Evolutionary conservation across 2,113 vertebrate genomes (phyloP), one percentile per base, ranked within the genome.

Genomic region (Ascaphus truei): DNA sequence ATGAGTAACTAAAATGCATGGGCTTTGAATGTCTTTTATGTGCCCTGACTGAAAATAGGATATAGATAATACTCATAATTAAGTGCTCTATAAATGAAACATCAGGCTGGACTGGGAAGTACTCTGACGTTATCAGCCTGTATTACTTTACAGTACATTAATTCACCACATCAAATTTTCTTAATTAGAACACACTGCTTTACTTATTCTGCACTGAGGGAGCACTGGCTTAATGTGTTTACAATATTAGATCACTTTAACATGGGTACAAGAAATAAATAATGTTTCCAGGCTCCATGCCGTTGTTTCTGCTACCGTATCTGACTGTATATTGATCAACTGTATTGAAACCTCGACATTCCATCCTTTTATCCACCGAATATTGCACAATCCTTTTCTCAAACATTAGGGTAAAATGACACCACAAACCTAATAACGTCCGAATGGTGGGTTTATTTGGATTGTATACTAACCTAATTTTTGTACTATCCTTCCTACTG

Each of bases 131-230:
- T 62, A 62, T 62, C 59, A 62, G 39, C 6, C 39, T 48, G 39
- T 62, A 62, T 62, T 62, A 62, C 59, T 62, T 62, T 48, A 62
- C 41, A 62, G 41, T 62, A 48, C 59, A 62, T 62, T 62, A 62
- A 62, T 62, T 62, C 48, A 41, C 59, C 59, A 62, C 59, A 62
- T 62, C 41, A 62, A 29, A 47, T 62, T 62, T 47, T 47, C 48
- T 62, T 62, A 62, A 62, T 62, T 62, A 62, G 59, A 47, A 18
- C 59, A 47, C 41, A 27, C 59, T 48, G 48, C 59, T 62, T 62
- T 62, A 62, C 41, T 62, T 62, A 47, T 47, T 48, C 59, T 41
- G 48, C 33, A 41, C 59, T 47, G 59, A 47, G 41, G 59, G 59
- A 62, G n/a, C 41, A 9, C 30, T 47, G 7, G 5, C 16, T 23